Base-by-base conservation (phyloP, 2,797 vertebrate genomes). In the Caiman crocodilus region DNA sequence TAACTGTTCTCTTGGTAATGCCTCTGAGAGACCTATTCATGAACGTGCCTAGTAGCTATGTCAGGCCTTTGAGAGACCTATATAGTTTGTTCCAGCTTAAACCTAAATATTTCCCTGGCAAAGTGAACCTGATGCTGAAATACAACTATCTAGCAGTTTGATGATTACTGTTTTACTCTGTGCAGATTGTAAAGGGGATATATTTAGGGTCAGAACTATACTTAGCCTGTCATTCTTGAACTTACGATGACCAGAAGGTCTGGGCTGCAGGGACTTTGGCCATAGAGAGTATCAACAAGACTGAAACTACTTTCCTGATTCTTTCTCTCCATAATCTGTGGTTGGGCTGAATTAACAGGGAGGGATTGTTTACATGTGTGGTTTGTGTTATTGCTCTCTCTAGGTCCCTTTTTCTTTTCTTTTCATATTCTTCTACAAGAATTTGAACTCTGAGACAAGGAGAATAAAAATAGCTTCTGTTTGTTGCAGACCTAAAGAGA, bases 161-260 rank as follows among this genome's bases (percentile, higher is more conserved):
- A 50, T 0, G 0, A 35, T 1, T 3, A 55, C 75, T 3, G 78
- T 56, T 82, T 85, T 84, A 20, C 76, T 59, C 86, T 21, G 20
- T 35, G 69, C 80, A 82, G 56, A 13, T 28, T 73, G 82, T 9
- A 58, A 84, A 0, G 0, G 67, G 74, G 73, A 12, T 82, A 5
- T 61, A 18, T 89, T 92, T 80, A 88, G 84, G 64, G 56, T 10
- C 84, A 30, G 14, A n/a, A 1, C 88, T 90, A 17, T 79, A 21
- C 74, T 95, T 91, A 94, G 78, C 5, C 3, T 0, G 0, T 76
- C 1, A 0, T 26, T 74, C 64, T 91, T 42, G 80, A 90, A 69
- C 13, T 73, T 83, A 80, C 79, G 73, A 87, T 78, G 93, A 76
- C 55, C 84, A 80, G 25, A 12, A 88, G 81, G 57, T 76, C 92